Evolutionary conservation across 2,888 invertebrate species (phyloP), one percentile per base, ranked within the genome.

Genomic region (Agriopis aurantiaria): DNA sequence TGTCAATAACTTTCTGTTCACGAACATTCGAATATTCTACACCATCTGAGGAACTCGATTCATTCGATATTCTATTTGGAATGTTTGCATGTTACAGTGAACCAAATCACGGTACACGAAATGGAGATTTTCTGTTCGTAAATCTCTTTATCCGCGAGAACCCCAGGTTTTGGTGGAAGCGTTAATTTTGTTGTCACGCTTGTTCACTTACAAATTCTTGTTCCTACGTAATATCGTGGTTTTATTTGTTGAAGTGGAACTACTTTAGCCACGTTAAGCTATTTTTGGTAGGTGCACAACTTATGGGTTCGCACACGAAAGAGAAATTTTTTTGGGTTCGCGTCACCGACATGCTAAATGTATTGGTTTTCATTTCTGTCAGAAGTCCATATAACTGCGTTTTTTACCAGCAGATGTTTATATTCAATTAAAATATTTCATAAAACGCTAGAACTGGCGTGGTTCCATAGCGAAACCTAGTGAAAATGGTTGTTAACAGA

Each of bases 71-170:
- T 72, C 59, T 65, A 58, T 75, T 65, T 49, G 52, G 56, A 63
- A 71, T 68, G 61, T 72, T 73, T 73, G 66, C 56, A 73, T 76
- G 72, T 69, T 72, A 73, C 73, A 69, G 61, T 56, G 45, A 65
- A 72, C 68, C 48, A 63, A 74, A 70, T 72, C 66, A 71, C 61
- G 41, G 57, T 68, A 71, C 53, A 72, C 64, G 53, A 73, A 69
- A 64, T 73, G 46, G 67, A 69, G 68, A 73, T 75, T 69, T 71
- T 74, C 65, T 75, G 63, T 72, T 73, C 66, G 71, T 60, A 75
- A 77, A 74, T 74, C 73, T 71, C 65, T 75, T 77, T 75, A 75
- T 72, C 71, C 73, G 53, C 62, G 65, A 62, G 51, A 74, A 67
- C 58, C 71, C 59, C 40, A 65, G 72, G 72, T 69, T 73, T 68